phyloP scores from a whole-genome alignment of 2,113 vertebrate genomes.

The Heliornis fulica region DNA sequence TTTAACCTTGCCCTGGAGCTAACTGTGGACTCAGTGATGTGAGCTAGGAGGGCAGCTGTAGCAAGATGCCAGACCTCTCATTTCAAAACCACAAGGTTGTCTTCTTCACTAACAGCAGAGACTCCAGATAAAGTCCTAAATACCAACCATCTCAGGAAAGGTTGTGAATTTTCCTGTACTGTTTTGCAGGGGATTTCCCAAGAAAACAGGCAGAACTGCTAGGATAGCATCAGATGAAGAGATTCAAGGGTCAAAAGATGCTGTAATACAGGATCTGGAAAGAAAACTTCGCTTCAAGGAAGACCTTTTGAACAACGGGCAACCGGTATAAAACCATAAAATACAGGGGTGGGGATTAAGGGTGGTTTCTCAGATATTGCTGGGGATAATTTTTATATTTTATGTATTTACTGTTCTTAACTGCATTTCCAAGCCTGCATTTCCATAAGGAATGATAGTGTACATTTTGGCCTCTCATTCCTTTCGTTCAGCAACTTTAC shows the following conservation, averaged over 20 bases:
- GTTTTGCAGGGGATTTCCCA: constrained; percentile 84
- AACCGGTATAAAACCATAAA: constrained; percentile 73
- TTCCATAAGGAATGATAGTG: not conserved
- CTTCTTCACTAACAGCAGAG: not conserved
- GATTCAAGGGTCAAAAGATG: constrained; percentile 96
- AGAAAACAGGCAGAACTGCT: constrained; percentile 83
- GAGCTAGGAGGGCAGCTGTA: not conserved
- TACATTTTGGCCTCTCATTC: not conserved
- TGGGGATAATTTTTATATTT: not conserved
- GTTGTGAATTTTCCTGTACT: not conserved
- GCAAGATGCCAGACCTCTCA: not conserved
- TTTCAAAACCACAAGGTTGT: not conserved
- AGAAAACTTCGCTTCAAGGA: constrained; percentile 97
- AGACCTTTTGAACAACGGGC: constrained; percentile 92
- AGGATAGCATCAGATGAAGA: constrained; percentile 90
- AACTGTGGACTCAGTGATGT: not conserved
- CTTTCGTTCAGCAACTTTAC: not conserved
- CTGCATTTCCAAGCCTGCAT: not conserved
- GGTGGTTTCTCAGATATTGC: not conserved
- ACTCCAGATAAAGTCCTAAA: not conserved
- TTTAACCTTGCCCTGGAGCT: not conserved
- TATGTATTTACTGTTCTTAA: not conserved
- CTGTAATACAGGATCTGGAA: constrained; percentile 97
- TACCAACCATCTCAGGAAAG: not conserved
- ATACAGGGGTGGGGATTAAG: not conserved